A percentile compares a stretch with the other conserved stretches of the same genome.
Conservation (phyloP, 2,797 vertebrate genomes). For the Ceyx erithaca region DNA sequence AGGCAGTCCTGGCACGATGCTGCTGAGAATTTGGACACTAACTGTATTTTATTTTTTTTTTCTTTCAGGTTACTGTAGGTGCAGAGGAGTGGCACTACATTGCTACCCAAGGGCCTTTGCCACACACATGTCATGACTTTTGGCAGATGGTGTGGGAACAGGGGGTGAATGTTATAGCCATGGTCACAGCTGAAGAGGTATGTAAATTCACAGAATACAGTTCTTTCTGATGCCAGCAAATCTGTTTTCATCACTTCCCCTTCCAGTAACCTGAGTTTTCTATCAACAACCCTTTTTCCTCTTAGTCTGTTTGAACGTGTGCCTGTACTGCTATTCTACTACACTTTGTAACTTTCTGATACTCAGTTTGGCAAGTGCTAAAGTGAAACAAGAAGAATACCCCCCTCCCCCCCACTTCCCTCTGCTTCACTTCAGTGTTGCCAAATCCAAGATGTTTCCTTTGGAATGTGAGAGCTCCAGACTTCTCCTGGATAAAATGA, state of each 20-base stretch:
- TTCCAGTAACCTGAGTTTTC: not conserved
- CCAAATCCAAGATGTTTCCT: conserved; percentile 60
- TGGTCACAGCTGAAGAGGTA: conserved; percentile 99
- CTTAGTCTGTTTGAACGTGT: not conserved
- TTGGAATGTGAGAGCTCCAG: conserved; percentile 8
- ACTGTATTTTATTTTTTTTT: not conserved
- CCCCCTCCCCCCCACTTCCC: not conserved
- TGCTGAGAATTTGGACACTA: not conserved
- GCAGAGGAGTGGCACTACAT: conserved; percentile 98
- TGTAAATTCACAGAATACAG: not conserved
- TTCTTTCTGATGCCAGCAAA: not conserved
- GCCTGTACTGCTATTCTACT: not conserved
- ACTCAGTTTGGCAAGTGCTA: not conserved
- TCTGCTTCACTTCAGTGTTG: not conserved
- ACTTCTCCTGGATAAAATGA: conserved; percentile 16
- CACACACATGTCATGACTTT: conserved; percentile 95
- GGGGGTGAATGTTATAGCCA: conserved; percentile 96
- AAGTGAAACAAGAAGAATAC: not conserved
- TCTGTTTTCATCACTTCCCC: not conserved
- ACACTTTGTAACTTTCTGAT: not conserved
- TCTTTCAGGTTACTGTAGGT: conserved; percentile 87
- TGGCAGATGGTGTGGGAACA: conserved; percentile 99
- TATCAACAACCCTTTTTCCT: not conserved
- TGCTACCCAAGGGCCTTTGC: conserved; percentile 93
- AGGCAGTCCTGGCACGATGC: not conserved